Evolutionary conservation across 2,888 invertebrate genomes (phyloP).

Genomic region (Lutraria lutraria): DNA sequence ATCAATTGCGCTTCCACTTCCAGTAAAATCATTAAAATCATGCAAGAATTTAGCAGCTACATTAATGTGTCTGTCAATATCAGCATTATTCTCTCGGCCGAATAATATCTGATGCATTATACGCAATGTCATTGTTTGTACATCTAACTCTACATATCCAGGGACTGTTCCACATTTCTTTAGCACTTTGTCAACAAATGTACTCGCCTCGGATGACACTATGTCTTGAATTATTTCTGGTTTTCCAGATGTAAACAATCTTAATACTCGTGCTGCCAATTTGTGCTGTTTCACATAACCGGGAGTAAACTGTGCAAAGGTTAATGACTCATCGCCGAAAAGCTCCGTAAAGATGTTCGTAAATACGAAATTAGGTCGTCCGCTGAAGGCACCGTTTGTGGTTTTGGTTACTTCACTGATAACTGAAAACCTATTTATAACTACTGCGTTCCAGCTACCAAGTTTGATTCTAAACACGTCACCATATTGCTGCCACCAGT

Average conservation of each 20-base stretch:
- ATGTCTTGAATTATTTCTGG: conserved; percentile 54
- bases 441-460: conserved; percentile 68
- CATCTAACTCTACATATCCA: conserved; percentile 30
- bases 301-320: conserved; percentile 49
- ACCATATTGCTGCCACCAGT: conserved; percentile 66
- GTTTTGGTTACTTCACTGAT: conserved; percentile 57
- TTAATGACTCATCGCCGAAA: conserved; percentile 32
- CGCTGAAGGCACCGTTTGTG: conserved; percentile 57
- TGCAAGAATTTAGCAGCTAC: neutral
- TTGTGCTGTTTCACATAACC: conserved; percentile 57
- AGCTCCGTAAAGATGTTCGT: conserved; percentile 30
- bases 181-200: conserved; percentile 12
- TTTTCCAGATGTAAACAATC: conserved; percentile 54
- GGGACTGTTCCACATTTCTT: neutral
- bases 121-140: conserved; percentile 43
- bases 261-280: conserved; percentile 49
- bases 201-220: conserved; percentile 16
- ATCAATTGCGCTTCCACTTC: conserved; percentile 67
- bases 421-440: conserved; percentile 62
- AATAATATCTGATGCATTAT: conserved; percentile 68
- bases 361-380: conserved; percentile 64
- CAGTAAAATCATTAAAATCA: conserved; percentile 52
- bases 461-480: conserved; percentile 67
- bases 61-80: conserved; percentile 52
- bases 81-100: conserved; percentile 50